Evolutionary conservation across 2,888 invertebrate species (phyloP).

Genomic region (Calameuta idolon): DNA sequence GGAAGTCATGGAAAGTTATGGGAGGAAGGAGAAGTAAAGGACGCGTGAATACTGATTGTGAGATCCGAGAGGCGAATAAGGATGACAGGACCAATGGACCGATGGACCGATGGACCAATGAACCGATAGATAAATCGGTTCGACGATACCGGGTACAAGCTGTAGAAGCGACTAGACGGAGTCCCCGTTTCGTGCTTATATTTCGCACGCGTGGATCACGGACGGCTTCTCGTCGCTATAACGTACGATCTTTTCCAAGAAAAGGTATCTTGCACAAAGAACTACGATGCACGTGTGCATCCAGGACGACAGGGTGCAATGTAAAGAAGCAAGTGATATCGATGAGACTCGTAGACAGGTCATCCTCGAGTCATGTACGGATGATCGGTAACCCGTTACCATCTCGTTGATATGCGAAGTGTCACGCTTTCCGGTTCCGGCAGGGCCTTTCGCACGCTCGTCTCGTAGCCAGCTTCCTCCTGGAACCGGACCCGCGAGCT

Average conservation of each 20-base stretch:
- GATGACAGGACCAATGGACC: neutral
- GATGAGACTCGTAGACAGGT: neutral
- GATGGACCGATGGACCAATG: neutral
- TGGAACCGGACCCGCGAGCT: slow-evolving; percentile 21
- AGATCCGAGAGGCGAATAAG: neutral
- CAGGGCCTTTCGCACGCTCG: slow-evolving; percentile 46
- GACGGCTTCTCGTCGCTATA: neutral
- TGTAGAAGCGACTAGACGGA: neutral
- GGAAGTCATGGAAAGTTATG: neutral
- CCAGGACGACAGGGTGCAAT: neutral
- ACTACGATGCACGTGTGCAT: neutral
- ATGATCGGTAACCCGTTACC: neutral
- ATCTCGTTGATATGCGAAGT: slow-evolving; percentile 51
- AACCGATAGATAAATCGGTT: neutral
- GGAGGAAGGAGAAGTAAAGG: neutral
- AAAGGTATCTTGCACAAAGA: neutral
- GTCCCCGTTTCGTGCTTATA: neutral
- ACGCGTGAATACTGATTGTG: neutral
- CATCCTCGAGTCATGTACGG: neutral
- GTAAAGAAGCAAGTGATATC: neutral
- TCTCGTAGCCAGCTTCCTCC: slow-evolving; percentile 43
- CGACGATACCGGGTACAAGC: neutral
- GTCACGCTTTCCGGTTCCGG: slow-evolving; percentile 49
- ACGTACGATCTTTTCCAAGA: neutral
- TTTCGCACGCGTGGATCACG: neutral